phyloP scores from a whole-genome alignment of 2,888 invertebrate species.

The Drosophila multiciliata region DNA sequence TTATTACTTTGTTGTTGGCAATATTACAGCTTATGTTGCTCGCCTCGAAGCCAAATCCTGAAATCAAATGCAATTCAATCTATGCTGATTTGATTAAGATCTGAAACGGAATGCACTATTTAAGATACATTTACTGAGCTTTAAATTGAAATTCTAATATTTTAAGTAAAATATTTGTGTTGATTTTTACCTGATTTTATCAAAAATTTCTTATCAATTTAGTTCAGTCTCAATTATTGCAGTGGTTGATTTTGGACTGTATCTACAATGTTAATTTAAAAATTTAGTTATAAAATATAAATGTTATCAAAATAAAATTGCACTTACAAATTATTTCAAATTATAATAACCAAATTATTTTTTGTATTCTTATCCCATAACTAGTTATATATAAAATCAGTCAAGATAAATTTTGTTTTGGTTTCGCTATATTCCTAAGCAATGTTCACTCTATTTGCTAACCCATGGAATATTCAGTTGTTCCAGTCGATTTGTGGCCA shows the following conservation, averaged over 20 bases:
- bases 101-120: background rate
- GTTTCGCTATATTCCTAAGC: background rate
- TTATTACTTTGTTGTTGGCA: conserved; percentile 41
- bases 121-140: background rate
- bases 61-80: conserved; percentile 24
- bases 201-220: background rate
- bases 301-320: background rate
- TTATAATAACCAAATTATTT: background rate
- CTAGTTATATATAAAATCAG: background rate
- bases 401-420: background rate
- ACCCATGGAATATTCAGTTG: conserved; percentile 4
- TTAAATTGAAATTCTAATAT: too few relatives aligned
- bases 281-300: too few relatives aligned
- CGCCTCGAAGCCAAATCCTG: conserved; percentile 19
- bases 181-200: too few relatives aligned
- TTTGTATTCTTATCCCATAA: background rate
- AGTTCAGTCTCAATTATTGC: background rate
- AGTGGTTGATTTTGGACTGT: background rate
- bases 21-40: conserved; percentile 39
- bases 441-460: background rate
- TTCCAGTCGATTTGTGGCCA: background rate
- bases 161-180: background rate
- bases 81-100: conserved; percentile 16
- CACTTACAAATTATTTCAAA: background rate
- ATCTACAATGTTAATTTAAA: background rate